Evolutionary conservation across 1,140 invertebrate genomes (phyloP), one percentile per base, ranked within the genome.

Genomic region (Listronotus bonariensis): DNA sequence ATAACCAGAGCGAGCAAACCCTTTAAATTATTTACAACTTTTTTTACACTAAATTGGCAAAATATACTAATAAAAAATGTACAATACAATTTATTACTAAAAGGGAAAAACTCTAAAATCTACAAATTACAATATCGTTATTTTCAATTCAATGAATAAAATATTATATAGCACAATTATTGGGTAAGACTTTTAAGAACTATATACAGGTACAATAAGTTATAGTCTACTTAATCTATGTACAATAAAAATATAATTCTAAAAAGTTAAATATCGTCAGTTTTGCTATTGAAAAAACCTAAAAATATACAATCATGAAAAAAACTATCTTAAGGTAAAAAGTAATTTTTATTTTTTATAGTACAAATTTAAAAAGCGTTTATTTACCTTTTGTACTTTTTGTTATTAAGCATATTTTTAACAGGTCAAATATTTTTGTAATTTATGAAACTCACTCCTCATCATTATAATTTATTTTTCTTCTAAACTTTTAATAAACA

Each of bases 201-300:
- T 36, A 48, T 48, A 48, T 48, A 48, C 45, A 48, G 45, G 45
- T 48, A 48, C 45, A 48, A 48, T 48, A 48, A 48, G 15, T 48
- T 48, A 20, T 3, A 48, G 20, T 48, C n/a, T 18, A 42, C 12
- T n/a, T 12, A 7, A 36, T n/a, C 18, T 48, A 48, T 48, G 15
- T 48, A 48, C 43, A 48, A 20, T 26, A 48, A 45, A 45, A 48
- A 6, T 48, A 3, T 48, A 48, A 20, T 20, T 18, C 43, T 26
- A 20, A 48, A 48, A 18, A 10, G 15, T 48, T 45, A 43, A 43
- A 15, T 12, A 43, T 8, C 41, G 41, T n/a, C 41, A 43, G 17
- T 43, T 18, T 15, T 15, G 7, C 45, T 10, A 10, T 20, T 26
- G 8, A 20, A 48, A 20, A 48, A 26, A 26, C 20, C 20, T 26